Conservation (phyloP, 2,888 invertebrate species). For the Caenorhabditis sp. region DNA sequence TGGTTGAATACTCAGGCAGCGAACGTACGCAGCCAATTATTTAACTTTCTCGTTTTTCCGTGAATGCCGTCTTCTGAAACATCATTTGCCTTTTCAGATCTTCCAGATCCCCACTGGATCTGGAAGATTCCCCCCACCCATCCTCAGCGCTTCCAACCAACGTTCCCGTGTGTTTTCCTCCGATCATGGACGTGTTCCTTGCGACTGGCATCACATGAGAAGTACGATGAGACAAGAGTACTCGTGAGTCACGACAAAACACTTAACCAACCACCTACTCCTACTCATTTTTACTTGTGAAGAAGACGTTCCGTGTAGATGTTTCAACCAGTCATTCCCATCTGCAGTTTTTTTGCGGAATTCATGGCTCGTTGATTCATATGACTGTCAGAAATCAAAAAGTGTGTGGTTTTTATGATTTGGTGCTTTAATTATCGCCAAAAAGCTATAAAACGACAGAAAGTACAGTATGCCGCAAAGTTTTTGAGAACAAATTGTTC, state of each 20-base stretch:
- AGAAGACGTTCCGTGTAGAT: constrained; percentile 42
- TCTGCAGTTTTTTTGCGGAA: constrained; percentile 14
- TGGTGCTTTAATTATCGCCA: not conserved
- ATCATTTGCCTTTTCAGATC: too few relatives aligned
- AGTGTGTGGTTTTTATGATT: constrained; percentile 6
- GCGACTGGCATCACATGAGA: constrained; percentile 46
- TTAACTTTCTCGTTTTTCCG: too few relatives aligned
- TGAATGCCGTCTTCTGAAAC: too few relatives aligned
- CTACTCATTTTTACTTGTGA: not conserved
- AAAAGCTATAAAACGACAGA: not conserved
- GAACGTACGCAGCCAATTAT: too few relatives aligned
- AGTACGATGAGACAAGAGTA: constrained; percentile 57
- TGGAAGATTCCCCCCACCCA: too few relatives aligned
- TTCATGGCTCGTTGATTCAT: not conserved
- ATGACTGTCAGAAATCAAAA: not conserved
- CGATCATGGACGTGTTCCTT: constrained; percentile 12
- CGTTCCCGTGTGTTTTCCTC: constrained; percentile 1
- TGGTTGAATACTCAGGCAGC: too few relatives aligned
- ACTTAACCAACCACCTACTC: constrained; percentile 58
- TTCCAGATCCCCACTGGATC: too few relatives aligned
- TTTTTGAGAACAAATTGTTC: not conserved
- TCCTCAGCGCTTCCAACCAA: not conserved
- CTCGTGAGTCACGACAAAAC: constrained; percentile 61
- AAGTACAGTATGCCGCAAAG: not conserved
- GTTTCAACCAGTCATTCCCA: constrained; percentile 28